These are phyloP conservation scores for Sebastes iracundus DNA, from an alignment of 2,797 vertebrate genomes.

Conservation along the genomic window DNA sequence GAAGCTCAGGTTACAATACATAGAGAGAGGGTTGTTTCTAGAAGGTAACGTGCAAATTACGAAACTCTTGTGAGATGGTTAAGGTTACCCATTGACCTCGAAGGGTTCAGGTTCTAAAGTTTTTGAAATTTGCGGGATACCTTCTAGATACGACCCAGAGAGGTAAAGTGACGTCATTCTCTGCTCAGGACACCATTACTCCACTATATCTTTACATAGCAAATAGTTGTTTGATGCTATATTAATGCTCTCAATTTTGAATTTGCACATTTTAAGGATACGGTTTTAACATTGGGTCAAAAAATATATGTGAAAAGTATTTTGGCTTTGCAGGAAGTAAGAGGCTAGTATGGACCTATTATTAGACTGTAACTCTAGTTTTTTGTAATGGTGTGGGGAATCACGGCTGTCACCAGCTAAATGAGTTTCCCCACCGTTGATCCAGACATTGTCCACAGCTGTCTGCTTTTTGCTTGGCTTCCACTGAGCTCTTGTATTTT, in stretches of 20 bases:
- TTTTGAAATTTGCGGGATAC: too few species aligned
- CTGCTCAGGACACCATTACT: not conserved
- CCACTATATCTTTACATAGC: not conserved
- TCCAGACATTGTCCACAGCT: constrained; percentile 33
- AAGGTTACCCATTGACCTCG: too few species aligned
- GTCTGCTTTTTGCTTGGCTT: constrained; percentile 6
- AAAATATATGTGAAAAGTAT: not conserved
- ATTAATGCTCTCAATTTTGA: not conserved
- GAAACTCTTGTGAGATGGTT: too few species aligned
- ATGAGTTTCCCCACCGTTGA: not conserved
- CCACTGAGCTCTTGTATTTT: not conserved
- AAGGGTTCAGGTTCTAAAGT: too few species aligned
- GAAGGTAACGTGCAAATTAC: too few species aligned
- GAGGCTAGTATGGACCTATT: not conserved
- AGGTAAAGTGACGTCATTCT: too few species aligned
- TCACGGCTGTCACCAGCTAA: not conserved
- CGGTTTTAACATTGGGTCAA: not conserved
- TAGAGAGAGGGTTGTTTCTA: too few species aligned
- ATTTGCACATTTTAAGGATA: not conserved
- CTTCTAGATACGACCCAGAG: too few species aligned
- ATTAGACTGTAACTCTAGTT: not conserved
- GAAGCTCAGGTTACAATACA: too few species aligned
- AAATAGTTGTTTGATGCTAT: not conserved
- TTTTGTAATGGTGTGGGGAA: not conserved
- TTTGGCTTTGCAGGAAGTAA: not conserved